Evolutionary conservation across 2,888 invertebrate genomes (phyloP).

Genomic region (Myopa testacea): DNA sequence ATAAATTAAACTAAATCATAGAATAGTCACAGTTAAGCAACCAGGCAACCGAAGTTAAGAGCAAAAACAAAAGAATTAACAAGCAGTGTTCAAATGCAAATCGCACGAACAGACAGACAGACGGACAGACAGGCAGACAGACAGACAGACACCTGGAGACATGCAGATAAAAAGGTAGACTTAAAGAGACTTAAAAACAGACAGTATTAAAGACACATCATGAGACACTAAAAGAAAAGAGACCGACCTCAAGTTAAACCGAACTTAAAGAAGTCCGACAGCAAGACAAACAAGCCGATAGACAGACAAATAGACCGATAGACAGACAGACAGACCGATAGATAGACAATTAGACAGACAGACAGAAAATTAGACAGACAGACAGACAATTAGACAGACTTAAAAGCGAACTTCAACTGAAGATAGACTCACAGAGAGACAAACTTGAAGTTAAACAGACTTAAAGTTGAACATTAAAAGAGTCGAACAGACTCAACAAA

Average conservation of each 20-base stretch:
- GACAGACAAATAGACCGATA: neutral
- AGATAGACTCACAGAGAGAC: no score
- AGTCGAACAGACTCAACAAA: neutral
- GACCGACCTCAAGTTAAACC: neutral
- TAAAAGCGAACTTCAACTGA: no score
- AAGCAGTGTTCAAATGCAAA: neutral
- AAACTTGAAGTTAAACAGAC: no score
- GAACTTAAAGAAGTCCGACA: neutral
- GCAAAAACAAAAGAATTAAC: neutral
- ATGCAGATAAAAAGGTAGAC: neutral
- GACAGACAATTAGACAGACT: no score
- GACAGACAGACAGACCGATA: slow-evolving; percentile 2
- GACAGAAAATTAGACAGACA: neutral
- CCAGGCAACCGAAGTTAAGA: no score
- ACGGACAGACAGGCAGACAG: no score
- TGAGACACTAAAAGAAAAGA: neutral
- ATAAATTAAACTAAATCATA: slow-evolving; percentile 33
- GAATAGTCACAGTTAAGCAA: neutral
- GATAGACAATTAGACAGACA: neutral
- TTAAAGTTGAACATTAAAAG: slow-evolving; percentile 41
- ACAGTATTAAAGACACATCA: neutral
- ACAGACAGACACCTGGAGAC: no score
- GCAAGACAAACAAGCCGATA: neutral
- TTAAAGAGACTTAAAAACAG: neutral
- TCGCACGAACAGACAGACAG: neutral